phyloP scores from a whole-genome alignment of 2,797 vertebrate genomes.

The Epinephelus coioides region DNA sequence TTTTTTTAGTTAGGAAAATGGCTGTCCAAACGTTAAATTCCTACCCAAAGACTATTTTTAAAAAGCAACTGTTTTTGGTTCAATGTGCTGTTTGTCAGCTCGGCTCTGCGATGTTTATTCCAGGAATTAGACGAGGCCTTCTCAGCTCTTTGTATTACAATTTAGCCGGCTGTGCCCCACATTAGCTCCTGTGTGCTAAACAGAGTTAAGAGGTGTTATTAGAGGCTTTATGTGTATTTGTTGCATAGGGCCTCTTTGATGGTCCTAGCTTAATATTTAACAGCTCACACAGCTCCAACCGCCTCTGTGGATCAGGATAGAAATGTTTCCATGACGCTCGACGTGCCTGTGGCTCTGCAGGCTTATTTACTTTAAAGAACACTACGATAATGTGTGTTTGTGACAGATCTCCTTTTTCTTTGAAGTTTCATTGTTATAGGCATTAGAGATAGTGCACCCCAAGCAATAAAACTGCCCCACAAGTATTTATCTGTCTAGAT shows the following conservation, averaged over 20 bases:
- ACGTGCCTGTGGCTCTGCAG: slow-evolving; percentile 37
- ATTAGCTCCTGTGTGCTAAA: not conserved
- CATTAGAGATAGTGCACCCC: not conserved
- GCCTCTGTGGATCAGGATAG: slow-evolving; percentile 37
- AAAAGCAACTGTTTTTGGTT: not conserved
- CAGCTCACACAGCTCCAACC: slow-evolving; percentile 4
- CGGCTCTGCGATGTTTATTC: not conserved
- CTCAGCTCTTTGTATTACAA: not conserved
- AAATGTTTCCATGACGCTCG: slow-evolving; percentile 66
- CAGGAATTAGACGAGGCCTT: slow-evolving; percentile 53
- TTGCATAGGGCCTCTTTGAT: not conserved
- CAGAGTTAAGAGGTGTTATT: not conserved
- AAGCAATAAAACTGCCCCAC: not conserved
- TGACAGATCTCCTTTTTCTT: not conserved
- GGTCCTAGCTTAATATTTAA: slow-evolving; percentile 12
- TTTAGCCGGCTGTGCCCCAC: not conserved
- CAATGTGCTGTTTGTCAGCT: not conserved
- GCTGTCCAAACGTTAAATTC: not conserved
- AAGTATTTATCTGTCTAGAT: not conserved
- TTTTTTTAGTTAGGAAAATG: not conserved
- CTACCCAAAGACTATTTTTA: rapidly evolving
- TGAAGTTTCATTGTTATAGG: not conserved
- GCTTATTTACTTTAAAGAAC: slow-evolving; percentile 26
- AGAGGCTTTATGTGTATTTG: not conserved
- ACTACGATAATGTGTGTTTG: not conserved